Conservation (phyloP, 2,113 vertebrate genomes). For the Anolis sagrei region DNA sequence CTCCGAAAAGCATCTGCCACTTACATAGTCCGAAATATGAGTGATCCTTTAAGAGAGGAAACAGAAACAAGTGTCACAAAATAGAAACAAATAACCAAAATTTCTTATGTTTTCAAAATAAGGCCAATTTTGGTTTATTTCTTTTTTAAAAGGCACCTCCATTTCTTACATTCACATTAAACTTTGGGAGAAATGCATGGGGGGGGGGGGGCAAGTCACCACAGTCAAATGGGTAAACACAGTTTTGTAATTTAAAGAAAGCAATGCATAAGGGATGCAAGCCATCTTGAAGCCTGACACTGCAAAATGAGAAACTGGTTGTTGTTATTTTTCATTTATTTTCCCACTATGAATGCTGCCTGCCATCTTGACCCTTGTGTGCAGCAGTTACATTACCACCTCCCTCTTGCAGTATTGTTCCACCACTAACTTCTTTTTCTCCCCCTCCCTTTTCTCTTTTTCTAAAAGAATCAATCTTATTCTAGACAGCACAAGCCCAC, state of each 20-base stretch:
- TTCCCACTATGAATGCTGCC: background rate
- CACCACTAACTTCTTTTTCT: background rate
- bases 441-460: no score
- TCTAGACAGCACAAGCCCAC: no score
- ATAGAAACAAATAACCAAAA: background rate
- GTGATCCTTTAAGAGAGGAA: no score
- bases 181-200: background rate
- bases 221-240: background rate
- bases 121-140: background rate
- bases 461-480: no score
- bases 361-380: background rate
- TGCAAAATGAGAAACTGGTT: background rate
- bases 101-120: background rate
- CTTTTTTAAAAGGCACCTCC: background rate
- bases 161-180: background rate
- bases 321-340: background rate
- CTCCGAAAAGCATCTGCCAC: background rate
- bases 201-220: no score
- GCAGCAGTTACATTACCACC: background rate
- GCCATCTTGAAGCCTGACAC: background rate
- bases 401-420: background rate
- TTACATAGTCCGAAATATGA: background rate
- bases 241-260: background rate
- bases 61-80: background rate
- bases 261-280: background rate